Evolutionary conservation across 2,888 invertebrate species (phyloP).

Genomic region (Harpalus rufipes): DNA sequence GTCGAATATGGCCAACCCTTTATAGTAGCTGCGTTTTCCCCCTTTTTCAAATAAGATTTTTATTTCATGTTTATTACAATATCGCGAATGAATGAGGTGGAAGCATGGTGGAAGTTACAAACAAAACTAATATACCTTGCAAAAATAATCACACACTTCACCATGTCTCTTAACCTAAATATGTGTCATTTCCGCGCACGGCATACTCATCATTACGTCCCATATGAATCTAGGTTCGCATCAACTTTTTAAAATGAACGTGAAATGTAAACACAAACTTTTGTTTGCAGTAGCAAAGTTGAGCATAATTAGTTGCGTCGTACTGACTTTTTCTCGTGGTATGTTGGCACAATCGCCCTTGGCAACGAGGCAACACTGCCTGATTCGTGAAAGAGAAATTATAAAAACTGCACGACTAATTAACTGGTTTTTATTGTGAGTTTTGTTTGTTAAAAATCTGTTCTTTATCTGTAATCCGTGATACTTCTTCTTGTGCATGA

Average conservation of each 20-base stretch:
- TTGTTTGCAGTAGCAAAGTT: slow-evolving; percentile 25
- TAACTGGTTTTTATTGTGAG: slow-evolving; percentile 36
- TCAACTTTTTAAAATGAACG: slow-evolving; percentile 29
- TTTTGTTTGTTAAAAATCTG: slow-evolving; percentile 33
- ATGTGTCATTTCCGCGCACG: neutral
- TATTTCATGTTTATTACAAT: neutral
- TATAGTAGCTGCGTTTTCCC: no score
- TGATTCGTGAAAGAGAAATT: slow-evolving; percentile 18
- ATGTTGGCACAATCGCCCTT: slow-evolving; percentile 31
- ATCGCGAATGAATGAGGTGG: neutral
- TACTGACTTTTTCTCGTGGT: slow-evolving; percentile 35
- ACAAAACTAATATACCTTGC: slow-evolving; percentile 3
- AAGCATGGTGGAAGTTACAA: neutral
- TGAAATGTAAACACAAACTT: slow-evolving; percentile 8
- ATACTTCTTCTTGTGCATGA: neutral
- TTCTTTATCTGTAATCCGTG: slow-evolving; percentile 3
- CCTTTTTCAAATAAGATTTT: no score
- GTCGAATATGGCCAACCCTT: no score
- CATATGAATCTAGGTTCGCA: slow-evolving; percentile 10
- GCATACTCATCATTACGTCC: slow-evolving; percentile 2
- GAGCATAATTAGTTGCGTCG: slow-evolving; percentile 30
- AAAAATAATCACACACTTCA: slow-evolving; percentile 22
- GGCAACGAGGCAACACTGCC: slow-evolving; percentile 18
- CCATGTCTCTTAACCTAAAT: neutral
- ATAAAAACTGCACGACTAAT: slow-evolving; percentile 49